A percentile compares a stretch with the other conserved stretches of the same genome.
phyloP scores from a whole-genome alignment of 2,797 vertebrate genomes.

The Hybognathus amarus region DNA sequence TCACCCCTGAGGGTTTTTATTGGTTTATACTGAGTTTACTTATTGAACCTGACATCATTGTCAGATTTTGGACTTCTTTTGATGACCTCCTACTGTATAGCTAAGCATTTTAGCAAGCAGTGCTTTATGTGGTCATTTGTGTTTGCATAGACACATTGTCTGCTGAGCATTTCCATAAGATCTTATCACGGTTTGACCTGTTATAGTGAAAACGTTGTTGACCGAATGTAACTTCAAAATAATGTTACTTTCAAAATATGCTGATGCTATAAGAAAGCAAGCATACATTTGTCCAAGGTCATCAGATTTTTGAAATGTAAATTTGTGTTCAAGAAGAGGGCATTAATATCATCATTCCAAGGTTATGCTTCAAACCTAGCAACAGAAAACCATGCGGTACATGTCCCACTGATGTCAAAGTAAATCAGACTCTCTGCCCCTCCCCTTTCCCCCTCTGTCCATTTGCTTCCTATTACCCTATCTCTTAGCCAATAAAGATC shows the following conservation, averaged over 20 bases:
- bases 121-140: conserved; percentile 19
- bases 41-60: conserved; percentile 73
- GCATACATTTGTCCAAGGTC: conserved; percentile 38
- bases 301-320: conserved; percentile 39
- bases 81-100: conserved; percentile 45
- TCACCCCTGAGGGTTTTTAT: conserved; percentile 37
- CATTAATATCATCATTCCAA: conserved; percentile 34
- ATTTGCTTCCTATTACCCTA: conserved; percentile 78
- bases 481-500: conserved; percentile 78
- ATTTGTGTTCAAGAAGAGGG: conserved; percentile 35
- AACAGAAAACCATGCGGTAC: conserved; percentile 22
- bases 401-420: conserved; percentile 25
- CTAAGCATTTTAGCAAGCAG: conserved; percentile 47
- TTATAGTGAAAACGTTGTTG: conserved; percentile 26
- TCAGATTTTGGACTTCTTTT: conserved; percentile 59
- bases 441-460: conserved; percentile 56
- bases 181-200: conserved; percentile 42
- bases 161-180: conserved; percentile 49
- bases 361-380: conserved; percentile 28
- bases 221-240: conserved; percentile 40
- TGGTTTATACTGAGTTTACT: conserved; percentile 64
- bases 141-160: conserved; percentile 51
- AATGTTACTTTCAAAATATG: conserved; percentile 44
- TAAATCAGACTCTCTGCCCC: conserved; percentile 13
- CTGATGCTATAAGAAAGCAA: conserved; percentile 44